phyloP scores from a whole-genome alignment of 2,797 vertebrate species.

The Steatocranus sp. region DNA sequence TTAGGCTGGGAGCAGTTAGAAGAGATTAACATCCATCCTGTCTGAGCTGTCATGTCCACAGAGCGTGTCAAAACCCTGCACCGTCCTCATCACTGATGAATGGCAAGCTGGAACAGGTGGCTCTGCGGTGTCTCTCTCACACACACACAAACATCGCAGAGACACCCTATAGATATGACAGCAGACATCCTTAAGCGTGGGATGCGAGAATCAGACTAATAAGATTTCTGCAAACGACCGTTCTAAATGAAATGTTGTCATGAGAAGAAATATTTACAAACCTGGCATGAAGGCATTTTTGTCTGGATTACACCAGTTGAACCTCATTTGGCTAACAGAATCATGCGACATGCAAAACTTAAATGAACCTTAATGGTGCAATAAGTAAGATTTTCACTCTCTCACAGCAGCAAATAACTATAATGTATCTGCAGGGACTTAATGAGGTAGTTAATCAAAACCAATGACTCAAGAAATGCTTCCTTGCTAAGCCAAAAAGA shows the following conservation, averaged over 20 bases:
- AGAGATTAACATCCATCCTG: slow-evolving; percentile 73
- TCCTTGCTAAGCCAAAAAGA: background rate
- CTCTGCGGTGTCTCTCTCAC: slow-evolving; percentile 23
- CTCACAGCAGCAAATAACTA: slow-evolving; percentile 15
- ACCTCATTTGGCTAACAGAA: background rate
- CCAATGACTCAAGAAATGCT: slow-evolving; percentile 28
- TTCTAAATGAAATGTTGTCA: background rate
- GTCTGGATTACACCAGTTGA: background rate
- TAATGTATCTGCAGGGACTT: slow-evolving; percentile 20
- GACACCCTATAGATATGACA: background rate
- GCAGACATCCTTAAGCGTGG: background rate
- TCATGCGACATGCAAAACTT: slow-evolving; percentile 3
- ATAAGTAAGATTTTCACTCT: slow-evolving; percentile 24
- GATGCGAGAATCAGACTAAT: background rate
- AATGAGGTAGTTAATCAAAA: slow-evolving; percentile 50
- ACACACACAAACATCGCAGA: background rate
- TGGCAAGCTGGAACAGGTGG: slow-evolving; percentile 63
- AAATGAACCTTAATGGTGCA: slow-evolving; percentile 32
- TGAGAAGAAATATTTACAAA: background rate
- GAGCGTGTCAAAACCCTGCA: slow-evolving; percentile 66
- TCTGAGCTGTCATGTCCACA: slow-evolving; percentile 71
- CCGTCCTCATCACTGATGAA: slow-evolving; percentile 40
- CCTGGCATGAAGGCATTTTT: background rate
- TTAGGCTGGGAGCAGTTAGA: slow-evolving; percentile 72
- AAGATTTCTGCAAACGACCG: background rate